These are phyloP conservation scores for Tribolium madens DNA, from an alignment of 1,140 invertebrate species.

Conservation along the genomic window DNA sequence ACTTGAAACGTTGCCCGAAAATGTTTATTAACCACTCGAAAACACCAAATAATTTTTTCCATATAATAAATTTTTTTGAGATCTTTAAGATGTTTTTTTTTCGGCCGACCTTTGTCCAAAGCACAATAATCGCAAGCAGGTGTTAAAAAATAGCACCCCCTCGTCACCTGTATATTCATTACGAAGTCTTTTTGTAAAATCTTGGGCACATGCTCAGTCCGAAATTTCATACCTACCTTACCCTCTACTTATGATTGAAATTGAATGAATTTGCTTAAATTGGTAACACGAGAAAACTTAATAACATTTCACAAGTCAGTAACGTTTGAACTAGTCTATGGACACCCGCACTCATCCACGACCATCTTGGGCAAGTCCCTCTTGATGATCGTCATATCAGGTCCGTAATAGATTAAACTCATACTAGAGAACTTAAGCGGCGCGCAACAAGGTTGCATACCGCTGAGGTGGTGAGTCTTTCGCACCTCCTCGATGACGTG, in stretches of 20 bases:
- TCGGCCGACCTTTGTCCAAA: background rate
- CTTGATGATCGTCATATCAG: constrained; percentile 91
- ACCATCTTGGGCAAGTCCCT: constrained; percentile 96
- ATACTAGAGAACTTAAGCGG: constrained; percentile 92
- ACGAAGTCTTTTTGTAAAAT: constrained; percentile 26
- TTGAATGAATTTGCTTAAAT: background rate
- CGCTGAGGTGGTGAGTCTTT: constrained; percentile 78
- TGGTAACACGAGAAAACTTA: constrained; percentile 37
- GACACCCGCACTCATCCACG: constrained; percentile 95
- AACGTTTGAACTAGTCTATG: constrained; percentile 68
- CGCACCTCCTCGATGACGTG: constrained; percentile 91
- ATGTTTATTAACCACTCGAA: too few relatives aligned
- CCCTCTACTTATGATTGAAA: background rate
- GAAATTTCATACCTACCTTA: constrained; percentile 37
- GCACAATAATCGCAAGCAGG: background rate
- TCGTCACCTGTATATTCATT: background rate
- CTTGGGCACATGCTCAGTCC: constrained; percentile 41
- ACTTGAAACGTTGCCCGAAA: too few relatives aligned
- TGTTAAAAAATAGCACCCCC: background rate
- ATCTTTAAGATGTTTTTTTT: too few relatives aligned
- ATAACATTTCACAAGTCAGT: constrained; percentile 25
- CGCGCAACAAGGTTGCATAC: constrained; percentile 92
- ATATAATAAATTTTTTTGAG: too few relatives aligned
- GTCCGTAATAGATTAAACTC: constrained; percentile 94
- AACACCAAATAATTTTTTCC: too few relatives aligned